Evolutionary conservation across 1,140 invertebrate genomes (phyloP).

Genomic region (Cyclina sinensis): DNA sequence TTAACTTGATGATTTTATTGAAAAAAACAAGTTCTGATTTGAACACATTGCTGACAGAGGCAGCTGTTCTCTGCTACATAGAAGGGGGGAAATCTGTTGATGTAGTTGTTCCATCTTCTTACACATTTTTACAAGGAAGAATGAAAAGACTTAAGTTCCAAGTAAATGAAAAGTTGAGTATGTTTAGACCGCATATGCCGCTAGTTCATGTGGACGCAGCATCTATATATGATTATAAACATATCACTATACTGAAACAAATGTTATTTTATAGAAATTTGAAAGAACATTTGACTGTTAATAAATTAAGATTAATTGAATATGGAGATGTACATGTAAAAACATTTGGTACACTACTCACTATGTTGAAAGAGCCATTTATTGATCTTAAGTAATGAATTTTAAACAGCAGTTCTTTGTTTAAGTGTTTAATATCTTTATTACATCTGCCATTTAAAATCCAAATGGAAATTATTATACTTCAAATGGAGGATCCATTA

Average conservation of each 20-base stretch:
- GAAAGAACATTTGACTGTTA: not conserved
- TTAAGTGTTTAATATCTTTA: no score
- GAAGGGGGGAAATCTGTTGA: not conserved
- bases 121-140: not conserved
- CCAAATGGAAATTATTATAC: no score
- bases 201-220: not conserved
- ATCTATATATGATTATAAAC: not conserved
- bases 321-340: not conserved
- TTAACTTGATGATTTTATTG: not conserved
- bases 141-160: not conserved
- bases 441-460: no score
- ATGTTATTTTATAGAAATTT: not conserved
- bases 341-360: not conserved
- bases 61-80: not conserved
- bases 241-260: not conserved
- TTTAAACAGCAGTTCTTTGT: no score
- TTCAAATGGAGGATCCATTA: no score
- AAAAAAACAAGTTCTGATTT: not conserved
- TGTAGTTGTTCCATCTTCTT: not conserved
- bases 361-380: slow-evolving; percentile 1
- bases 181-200: not conserved
- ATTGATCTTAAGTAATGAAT: no score
- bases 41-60: not conserved
- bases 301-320: not conserved
- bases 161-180: not conserved